These are phyloP conservation scores for Pantherophis alleghaniensis DNA, from an alignment of 2,797 vertebrate species.

Conservation along the genomic window DNA sequence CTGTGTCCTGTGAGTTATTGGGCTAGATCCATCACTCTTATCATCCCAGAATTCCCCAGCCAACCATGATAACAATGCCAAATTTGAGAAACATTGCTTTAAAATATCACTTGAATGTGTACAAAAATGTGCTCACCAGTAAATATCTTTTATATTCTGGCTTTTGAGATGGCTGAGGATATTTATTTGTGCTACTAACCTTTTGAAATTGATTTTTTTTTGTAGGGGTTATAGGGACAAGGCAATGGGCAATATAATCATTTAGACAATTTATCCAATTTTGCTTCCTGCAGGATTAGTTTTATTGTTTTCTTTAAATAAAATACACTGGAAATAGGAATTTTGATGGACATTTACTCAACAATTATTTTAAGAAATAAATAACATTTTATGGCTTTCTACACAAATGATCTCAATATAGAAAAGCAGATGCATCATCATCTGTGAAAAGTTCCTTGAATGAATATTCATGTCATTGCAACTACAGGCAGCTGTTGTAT, in stretches of 20 bases:
- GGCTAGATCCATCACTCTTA: too few species aligned
- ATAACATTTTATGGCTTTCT: neutral
- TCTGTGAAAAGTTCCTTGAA: neutral
- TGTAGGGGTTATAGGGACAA: constrained; percentile 31
- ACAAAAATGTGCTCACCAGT: neutral
- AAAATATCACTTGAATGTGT: neutral
- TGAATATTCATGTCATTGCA: neutral
- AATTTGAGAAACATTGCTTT: neutral
- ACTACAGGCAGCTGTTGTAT: neutral
- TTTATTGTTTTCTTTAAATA: constrained; percentile 32
- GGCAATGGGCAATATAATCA: neutral
- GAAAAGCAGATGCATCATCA: neutral
- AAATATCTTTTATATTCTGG: constrained; percentile 40
- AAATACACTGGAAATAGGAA: constrained; percentile 10
- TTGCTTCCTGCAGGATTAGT: constrained; percentile 23
- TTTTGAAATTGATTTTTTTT: constrained; percentile 52
- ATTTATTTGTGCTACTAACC: constrained; percentile 54
- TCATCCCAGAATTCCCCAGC: neutral
- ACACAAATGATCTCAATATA: neutral
- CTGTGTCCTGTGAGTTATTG: too few species aligned
- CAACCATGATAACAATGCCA: neutral
- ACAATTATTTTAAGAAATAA: rapidly evolving
- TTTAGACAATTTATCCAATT: constrained; percentile 30
- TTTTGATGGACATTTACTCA: neutral
- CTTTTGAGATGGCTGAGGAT: constrained; percentile 47